Conservation (phyloP, 2,797 vertebrate genomes). For the Hyperoplus immaculatus region DNA sequence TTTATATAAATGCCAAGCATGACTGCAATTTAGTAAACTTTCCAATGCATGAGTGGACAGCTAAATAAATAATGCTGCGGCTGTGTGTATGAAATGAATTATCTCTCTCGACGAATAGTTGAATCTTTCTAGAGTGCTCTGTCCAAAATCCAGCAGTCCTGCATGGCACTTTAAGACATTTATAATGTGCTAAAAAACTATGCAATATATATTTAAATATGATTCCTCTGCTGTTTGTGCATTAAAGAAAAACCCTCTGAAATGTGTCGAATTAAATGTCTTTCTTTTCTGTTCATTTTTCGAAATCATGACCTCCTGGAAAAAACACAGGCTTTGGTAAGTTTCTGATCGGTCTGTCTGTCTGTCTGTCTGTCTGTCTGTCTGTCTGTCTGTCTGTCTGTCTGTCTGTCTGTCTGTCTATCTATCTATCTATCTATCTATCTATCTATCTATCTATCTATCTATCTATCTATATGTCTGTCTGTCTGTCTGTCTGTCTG, state of each 20-base stretch:
- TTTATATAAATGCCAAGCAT: slow-evolving; percentile 83
- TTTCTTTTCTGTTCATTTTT: slow-evolving; percentile 73
- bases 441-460: too few species aligned
- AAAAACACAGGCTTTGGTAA: slow-evolving; percentile 91
- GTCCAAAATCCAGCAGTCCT: slow-evolving; percentile 77
- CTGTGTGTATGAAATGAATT: slow-evolving; percentile 43
- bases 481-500: too few species aligned
- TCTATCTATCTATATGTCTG: too few species aligned
- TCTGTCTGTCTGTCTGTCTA: too few species aligned
- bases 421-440: too few species aligned
- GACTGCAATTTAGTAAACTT: slow-evolving; percentile 80
- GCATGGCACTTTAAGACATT: slow-evolving; percentile 84
- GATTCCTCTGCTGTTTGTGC: slow-evolving; percentile 70
- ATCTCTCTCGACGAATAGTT: slow-evolving; percentile 68
- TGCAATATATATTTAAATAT: slow-evolving; percentile 55
- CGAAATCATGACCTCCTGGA: slow-evolving; percentile 71
- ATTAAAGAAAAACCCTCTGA: slow-evolving; percentile 35
- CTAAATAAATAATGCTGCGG: slow-evolving; percentile 71
- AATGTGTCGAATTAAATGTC: slow-evolving; percentile 72
- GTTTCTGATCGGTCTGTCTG: slow-evolving; percentile 23
- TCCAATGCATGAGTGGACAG: slow-evolving; percentile 83
- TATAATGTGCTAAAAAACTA: slow-evolving; percentile 63
- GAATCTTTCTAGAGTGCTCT: slow-evolving; percentile 70
- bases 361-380: not conserved
- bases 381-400: too few species aligned